Evolutionary conservation across 2,888 invertebrate genomes (phyloP).

Genomic region (Schizaphis graminum): DNA sequence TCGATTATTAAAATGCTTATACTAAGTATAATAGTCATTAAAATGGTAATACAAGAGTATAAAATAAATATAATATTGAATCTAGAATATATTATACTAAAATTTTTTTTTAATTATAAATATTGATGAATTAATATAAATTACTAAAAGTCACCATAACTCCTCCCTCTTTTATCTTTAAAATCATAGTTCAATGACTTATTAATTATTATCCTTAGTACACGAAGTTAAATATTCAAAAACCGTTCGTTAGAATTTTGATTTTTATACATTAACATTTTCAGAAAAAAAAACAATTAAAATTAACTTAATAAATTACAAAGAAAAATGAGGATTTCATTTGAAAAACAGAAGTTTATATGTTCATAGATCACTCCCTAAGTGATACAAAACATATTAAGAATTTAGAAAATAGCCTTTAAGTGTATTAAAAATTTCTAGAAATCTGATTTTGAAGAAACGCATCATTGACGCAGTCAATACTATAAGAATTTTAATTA

Average conservation of each 20-base stretch:
- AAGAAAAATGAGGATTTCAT: background rate
- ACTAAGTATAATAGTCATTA: too few relatives aligned
- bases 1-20: too few relatives aligned
- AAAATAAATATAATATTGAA: too few relatives aligned
- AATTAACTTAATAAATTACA: background rate
- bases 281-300: background rate
- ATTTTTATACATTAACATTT: background rate
- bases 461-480: background rate
- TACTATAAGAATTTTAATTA: background rate
- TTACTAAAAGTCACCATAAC: background rate
- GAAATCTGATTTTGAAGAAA: background rate
- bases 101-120: too few relatives aligned
- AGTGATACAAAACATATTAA: background rate
- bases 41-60: too few relatives aligned
- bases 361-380: background rate
- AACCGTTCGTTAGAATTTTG: background rate
- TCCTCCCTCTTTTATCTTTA: background rate
- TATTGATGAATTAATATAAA: too few relatives aligned
- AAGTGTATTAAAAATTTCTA: background rate
- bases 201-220: background rate
- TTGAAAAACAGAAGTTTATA: background rate
- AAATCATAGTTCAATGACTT: background rate
- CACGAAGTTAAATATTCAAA: background rate
- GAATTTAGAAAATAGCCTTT: background rate
- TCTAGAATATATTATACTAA: too few relatives aligned